Evolutionary conservation across 2,797 vertebrate genomes (phyloP), one percentile per base, ranked within the genome.

Genomic region (Ctenochaetus hawaiiensis): DNA sequence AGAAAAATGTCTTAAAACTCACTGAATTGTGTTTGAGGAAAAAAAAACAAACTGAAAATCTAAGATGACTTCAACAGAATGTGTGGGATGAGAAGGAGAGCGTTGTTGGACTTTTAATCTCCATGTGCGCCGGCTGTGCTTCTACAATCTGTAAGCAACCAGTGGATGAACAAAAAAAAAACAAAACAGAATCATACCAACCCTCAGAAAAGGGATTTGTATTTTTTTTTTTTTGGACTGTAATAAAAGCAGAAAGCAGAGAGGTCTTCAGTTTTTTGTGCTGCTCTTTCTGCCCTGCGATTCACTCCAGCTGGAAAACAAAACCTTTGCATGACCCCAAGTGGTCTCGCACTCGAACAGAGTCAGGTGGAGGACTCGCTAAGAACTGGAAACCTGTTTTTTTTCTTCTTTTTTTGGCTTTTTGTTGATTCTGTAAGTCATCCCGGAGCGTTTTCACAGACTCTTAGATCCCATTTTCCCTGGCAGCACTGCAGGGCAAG

Each of bases 111-210:
- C 81, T 81, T 86, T 83, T 94, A 95, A 94, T 95, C 93, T 95
- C 91, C 87, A 83, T 94, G 96, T 95, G 95, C 94, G 94, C 94
- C 94, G 94, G 95, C 95, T 93, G 92, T 93, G 94, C 95, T 95
- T 95, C 94, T 95, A 92, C 95, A 95, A 94, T 86, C 79, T 82
- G 90, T 84, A 87, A 88, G 94, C 92, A 95, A 93, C 89, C 94
- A 91, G 93, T 90, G 91, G 95, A 95, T 94, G 95, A 95, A 93
- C 92, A 90, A 87, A 93, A 80, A 30, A 30, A 30, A 30, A 30
- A 90, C 87, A 93, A 80, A 81, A 48, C 75, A 48, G 67, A 84
- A 89, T 85, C 85, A 34, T 22, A 78, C 75, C 72, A 78, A 93
- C 93, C 76, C 84, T 75, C 65, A 92, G 81, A 91, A 89, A 92